These are phyloP conservation scores for Litocranius walleri DNA, from an alignment of 2,113 vertebrate species.

Conservation along the genomic window DNA sequence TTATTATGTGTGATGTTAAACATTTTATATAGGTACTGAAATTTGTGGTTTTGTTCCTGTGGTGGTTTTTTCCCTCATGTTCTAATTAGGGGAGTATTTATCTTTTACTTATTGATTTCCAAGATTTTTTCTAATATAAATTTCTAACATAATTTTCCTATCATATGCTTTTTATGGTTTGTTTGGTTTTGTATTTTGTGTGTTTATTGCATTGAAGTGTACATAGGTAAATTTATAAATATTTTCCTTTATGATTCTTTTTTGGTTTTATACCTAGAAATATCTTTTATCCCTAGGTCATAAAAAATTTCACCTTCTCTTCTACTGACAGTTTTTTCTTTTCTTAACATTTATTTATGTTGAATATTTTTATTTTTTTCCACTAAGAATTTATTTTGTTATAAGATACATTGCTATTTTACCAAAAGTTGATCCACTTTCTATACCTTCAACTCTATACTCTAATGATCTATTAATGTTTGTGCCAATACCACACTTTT, in stretches of 20 bases:
- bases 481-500: neutral
- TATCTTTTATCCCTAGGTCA: neutral
- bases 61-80: neutral
- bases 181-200: neutral
- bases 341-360: neutral
- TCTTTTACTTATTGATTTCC: slow-evolving; percentile 15
- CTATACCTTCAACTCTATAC: neutral
- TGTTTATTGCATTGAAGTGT: neutral
- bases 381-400: neutral
- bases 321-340: neutral
- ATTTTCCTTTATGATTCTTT: neutral
- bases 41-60: neutral
- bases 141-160: neutral
- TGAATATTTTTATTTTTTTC: neutral
- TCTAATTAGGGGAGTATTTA: neutral
- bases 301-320: neutral
- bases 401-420: neutral
- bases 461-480: neutral
- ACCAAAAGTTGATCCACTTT: neutral
- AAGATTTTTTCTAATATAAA: neutral
- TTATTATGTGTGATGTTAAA: neutral
- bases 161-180: neutral
- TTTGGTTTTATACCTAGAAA: slow-evolving; percentile 1
- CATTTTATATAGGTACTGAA: neutral
- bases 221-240: neutral